Evolutionary conservation across 2,797 vertebrate genomes (phyloP).

Genomic region (Amphiprion clarkii): DNA sequence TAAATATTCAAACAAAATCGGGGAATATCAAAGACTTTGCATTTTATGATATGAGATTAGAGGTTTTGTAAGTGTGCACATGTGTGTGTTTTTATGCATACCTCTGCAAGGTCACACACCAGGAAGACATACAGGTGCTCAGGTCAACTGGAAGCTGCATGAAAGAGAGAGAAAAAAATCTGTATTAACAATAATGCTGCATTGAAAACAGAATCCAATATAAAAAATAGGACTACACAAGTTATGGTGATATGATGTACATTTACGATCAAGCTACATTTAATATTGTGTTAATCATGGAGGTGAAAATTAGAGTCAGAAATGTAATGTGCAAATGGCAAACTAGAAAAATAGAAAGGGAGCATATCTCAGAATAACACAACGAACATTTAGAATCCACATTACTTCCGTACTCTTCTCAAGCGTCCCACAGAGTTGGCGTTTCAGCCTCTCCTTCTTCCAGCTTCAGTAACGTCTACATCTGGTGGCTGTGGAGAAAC

Average conservation of each 20-base stretch:
- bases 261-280: neutral
- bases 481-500: slow-evolving; percentile 19
- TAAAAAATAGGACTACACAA: neutral
- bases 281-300: neutral
- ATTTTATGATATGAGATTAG: neutral
- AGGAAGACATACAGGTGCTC: neutral
- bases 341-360: too few species aligned
- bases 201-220: neutral
- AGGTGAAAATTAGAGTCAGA: neutral
- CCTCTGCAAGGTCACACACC: slow-evolving; percentile 3
- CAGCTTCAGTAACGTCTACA: neutral
- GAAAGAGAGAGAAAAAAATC: slow-evolving; percentile 26
- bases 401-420: neutral
- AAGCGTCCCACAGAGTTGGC: neutral
- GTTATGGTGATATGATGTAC: neutral
- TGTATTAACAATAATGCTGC: slow-evolving; percentile 8
- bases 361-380: neutral
- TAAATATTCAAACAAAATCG: neutral
- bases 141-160: slow-evolving; percentile 15
- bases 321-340: neutral
- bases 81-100: slow-evolving; percentile 8
- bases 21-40: neutral
- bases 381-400: rapidly evolving
- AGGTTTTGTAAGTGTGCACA: neutral
- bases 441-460: neutral